These are phyloP conservation scores for Siphamia tubifer DNA, from an alignment of 2,113 vertebrate species.

Conservation along the genomic window DNA sequence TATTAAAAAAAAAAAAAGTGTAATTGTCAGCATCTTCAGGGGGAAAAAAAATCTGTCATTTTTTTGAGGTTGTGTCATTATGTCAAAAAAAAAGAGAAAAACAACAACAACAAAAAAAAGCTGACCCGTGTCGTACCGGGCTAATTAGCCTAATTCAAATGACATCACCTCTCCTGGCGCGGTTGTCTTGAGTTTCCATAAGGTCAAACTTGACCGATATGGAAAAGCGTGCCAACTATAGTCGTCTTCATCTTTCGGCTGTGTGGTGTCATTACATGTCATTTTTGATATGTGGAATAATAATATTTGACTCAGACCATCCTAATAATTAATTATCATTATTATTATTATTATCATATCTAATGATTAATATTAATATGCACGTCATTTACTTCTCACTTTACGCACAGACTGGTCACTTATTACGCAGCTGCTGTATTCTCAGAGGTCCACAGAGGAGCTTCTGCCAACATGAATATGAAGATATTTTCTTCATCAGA, in stretches of 20 bases:
- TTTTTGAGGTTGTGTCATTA: conserved; percentile 18
- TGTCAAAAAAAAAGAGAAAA: too few species aligned
- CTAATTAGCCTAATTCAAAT: conserved; percentile 57
- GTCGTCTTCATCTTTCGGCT: conserved; percentile 1
- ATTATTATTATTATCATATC: too few species aligned
- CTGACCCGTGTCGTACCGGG: conserved; percentile 12
- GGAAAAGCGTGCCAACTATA: conserved; percentile 21
- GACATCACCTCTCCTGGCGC: conserved; percentile 62
- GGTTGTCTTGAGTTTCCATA: conserved; percentile 52
- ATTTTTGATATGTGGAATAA: not conserved
- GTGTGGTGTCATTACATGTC: not conserved
- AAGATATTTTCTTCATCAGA: conserved; percentile 2
- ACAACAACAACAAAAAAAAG: too few species aligned
- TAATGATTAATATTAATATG: too few species aligned
- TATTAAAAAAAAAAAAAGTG: not conserved
- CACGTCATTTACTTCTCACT: too few species aligned
- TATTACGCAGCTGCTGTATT: not conserved
- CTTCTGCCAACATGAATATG: not conserved
- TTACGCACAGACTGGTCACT: not conserved
- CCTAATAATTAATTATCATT: not conserved
- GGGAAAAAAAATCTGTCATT: too few species aligned
- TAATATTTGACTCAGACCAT: not conserved
- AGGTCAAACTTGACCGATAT: conserved; percentile 46
- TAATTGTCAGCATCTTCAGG: too few species aligned
- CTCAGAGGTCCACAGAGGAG: not conserved